Base-by-base conservation (phyloP, 2,888 invertebrate species). In the Stenodera caucasica region DNA sequence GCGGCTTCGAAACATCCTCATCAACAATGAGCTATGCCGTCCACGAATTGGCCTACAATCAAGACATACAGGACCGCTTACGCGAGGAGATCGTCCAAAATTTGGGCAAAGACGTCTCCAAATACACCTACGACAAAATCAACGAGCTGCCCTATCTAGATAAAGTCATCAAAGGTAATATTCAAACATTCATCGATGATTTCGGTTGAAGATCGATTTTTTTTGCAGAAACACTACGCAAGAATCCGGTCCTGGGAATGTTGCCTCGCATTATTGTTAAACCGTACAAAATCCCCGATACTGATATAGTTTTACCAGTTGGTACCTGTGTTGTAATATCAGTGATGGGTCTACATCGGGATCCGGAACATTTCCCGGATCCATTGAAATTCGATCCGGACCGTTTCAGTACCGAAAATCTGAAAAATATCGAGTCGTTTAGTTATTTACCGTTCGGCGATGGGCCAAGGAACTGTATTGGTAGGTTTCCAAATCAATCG, bases 1-100 rank as follows among this genome's bases (percentile, higher is more conserved):
- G 82, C 14, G 82, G 81, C 1, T 81, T 78, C 63, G 82, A 82
- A 57, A 82, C 82, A 0, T 80, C 81, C 0, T 78, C 81, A 0
- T 72, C 77, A 0, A 76, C 78, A 0, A 65, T 82, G 35, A 73
- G 73, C 14, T 80, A 77, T 40, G 59, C 76, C 1, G 66, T 76
- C 0, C 81, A 78, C 63, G 73, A 78, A 21, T 62, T 84, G 9
- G 80, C 82, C 0, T 35, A 57, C 2, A 67, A 82, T 62, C 74
- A 68, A 0, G 73, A 79, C 1, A 64, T 82, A 0, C 83, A 83
- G 60, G 70, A 77, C 0, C 80, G 73, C 61, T 61, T 81, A 2
- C 72, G 80, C 2, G 15, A 71, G 1, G 82, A 84, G 66, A 72
- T 83, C 11, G 60, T 70, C 0, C 35, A 59, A 0, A 68, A 72